These are phyloP conservation scores for Pangasius mekongensis DNA, from an alignment of 2,797 vertebrate species.

Conservation along the genomic window DNA sequence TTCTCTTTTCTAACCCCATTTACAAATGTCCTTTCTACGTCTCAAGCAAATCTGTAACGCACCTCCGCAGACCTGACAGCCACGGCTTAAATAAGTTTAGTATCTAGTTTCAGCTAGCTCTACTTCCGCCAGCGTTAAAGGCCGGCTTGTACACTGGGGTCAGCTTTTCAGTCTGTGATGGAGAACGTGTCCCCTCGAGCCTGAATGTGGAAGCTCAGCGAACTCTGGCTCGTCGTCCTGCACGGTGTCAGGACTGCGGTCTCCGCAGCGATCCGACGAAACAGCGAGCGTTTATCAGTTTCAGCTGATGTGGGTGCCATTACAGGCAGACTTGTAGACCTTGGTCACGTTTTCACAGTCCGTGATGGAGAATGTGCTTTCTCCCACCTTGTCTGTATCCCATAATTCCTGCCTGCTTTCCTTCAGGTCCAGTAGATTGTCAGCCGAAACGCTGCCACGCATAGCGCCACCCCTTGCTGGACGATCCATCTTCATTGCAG, in stretches of 20 bases:
- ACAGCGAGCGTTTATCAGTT: neutral
- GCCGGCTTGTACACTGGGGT: neutral
- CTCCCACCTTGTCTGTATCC: conserved; percentile 75
- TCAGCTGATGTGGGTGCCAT: conserved; percentile 30
- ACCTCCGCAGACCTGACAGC: neutral
- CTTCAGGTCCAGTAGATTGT: conserved; percentile 82
- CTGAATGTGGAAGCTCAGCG: neutral
- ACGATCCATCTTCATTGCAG: conserved; percentile 54
- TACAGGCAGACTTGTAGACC: conserved; percentile 73
- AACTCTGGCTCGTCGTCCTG: neutral
- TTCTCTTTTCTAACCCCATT: neutral
- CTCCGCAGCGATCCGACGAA: no score
- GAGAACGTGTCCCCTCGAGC: neutral
- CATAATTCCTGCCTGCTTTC: conserved; percentile 71
- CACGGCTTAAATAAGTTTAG: neutral
- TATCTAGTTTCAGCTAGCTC: neutral
- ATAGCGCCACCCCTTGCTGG: conserved; percentile 66
- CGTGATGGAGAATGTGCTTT: conserved; percentile 83
- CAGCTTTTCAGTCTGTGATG: neutral
- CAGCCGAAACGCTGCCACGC: conserved; percentile 86
- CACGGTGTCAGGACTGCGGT: no score
- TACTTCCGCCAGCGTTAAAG: neutral
- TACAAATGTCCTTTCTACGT: neutral
- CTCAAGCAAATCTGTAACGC: neutral
- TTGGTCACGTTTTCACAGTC: conserved; percentile 80